Percentiles rank a stretch among this genome's conserved stretches.
phyloP scores from a whole-genome alignment of 2,113 vertebrate species.

The Megaptera novaeangliae region DNA sequence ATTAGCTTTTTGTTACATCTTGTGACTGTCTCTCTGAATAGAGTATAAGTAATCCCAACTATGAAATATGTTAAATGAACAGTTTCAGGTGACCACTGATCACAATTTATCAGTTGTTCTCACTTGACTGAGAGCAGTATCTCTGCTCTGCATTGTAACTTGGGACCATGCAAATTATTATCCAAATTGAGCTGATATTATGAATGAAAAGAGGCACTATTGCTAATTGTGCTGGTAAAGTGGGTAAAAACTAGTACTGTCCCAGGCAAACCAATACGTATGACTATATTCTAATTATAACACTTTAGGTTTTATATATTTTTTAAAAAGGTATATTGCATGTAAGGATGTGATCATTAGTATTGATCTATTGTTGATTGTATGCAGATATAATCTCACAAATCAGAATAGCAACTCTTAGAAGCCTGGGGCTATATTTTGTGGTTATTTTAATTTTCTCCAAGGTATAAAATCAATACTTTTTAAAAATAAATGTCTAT shows the following conservation, averaged over 20 bases:
- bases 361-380: background rate
- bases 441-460: background rate
- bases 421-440: background rate
- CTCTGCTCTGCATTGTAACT: background rate
- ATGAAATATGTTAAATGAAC: background rate
- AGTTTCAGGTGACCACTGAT: background rate
- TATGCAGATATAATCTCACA: background rate
- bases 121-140: background rate
- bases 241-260: background rate
- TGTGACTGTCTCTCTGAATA: background rate
- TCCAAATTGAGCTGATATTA: background rate
- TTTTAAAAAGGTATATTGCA: background rate
- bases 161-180: background rate
- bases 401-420: background rate
- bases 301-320: background rate
- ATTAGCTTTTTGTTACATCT: background rate
- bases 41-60: background rate
- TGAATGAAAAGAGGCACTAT: background rate
- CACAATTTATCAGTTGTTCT: background rate
- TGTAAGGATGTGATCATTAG: background rate
- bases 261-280: background rate
- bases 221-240: background rate
- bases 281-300: background rate
- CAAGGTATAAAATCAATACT: background rate
- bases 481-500: background rate